Evolutionary conservation across 2,797 vertebrate species (phyloP), one percentile per base, ranked within the genome.

Genomic region (Benthosema pterotum): DNA sequence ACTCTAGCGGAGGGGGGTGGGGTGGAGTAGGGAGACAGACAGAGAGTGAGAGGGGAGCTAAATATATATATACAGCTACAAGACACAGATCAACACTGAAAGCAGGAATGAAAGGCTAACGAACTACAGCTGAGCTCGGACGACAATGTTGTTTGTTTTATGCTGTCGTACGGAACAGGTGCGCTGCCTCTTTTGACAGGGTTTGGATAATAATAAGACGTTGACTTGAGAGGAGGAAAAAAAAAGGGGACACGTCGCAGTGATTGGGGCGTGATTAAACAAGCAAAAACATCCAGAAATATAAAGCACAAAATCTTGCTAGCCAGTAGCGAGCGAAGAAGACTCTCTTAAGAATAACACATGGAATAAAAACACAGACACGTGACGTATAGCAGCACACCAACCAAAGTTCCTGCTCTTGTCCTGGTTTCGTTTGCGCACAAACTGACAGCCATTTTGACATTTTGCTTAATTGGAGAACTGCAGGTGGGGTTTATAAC

Each of bases 51-150:
- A 58, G 5, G 60, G 67, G 49, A 59, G 69, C 78, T 84, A 83
- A 83, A 80, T 77, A 80, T 67, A 83, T 84, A 83, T 82, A 80
- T 77, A 80, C 68, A 83, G 71, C 77, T 78, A 79, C 70, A 72
- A 83, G 69, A 89, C 42, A 43, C 65, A 85, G 69, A 83, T 83
- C 71, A 71, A 89, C 80, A 83, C 69, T 79, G 59, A 85, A 80
- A 84, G 83, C 79, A 89, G 67, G 82, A 60, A 65, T 72, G 74
- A 78, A n/a, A 69, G 69, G 65, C 79, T 74, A 75, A 76, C 57
- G 49, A 65, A 59, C 45, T 6, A 83, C 75, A 78, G 65, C 82
- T 60, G 73, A 78, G 65, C 82, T 60, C 8, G 2, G 14, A 52
- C 50, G 64, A 84, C 77, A 84, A 38, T 38, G 32, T 38, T 38